These are phyloP conservation scores for Rhabdomys dilectus DNA, from an alignment of 2,113 vertebrate species.

Conservation along the genomic window DNA sequence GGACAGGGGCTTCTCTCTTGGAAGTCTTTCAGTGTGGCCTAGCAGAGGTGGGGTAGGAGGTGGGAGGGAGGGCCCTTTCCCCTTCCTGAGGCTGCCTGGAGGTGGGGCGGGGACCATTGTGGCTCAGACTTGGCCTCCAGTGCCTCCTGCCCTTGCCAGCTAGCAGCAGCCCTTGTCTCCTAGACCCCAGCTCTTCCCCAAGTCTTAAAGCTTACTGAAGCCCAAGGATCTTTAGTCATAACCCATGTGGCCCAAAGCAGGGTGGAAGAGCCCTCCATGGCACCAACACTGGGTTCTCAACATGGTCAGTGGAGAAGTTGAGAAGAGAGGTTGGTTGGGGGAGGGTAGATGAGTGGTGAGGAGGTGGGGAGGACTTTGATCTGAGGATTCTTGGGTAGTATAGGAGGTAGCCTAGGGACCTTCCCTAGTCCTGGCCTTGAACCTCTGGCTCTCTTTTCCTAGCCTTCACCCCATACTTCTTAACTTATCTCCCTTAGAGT, in stretches of 20 bases:
- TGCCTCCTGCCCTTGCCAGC: neutral
- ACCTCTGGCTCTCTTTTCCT: neutral
- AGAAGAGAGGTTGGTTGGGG: neutral
- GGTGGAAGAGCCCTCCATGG: neutral
- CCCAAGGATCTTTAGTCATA: neutral
- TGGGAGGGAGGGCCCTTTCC: neutral
- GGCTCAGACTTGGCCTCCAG: constrained; percentile 63
- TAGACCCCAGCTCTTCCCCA: neutral
- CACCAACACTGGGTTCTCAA: neutral
- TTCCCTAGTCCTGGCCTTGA: neutral
- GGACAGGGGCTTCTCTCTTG: neutral
- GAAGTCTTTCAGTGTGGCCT: neutral
- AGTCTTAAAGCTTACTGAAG: neutral
- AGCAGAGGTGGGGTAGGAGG: neutral
- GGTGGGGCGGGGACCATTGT: constrained; percentile 60
- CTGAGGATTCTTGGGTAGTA: neutral
- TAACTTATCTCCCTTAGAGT: neutral
- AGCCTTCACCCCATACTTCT: neutral
- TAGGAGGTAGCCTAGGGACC: neutral
- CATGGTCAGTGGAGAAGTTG: neutral
- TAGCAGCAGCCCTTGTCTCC: neutral
- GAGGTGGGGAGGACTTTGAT: neutral
- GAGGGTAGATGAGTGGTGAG: neutral
- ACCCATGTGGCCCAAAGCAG: neutral
- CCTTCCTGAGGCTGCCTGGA: constrained; percentile 52